phyloP scores from a whole-genome alignment of 2,888 invertebrate genomes.

The Allacma fusca region DNA sequence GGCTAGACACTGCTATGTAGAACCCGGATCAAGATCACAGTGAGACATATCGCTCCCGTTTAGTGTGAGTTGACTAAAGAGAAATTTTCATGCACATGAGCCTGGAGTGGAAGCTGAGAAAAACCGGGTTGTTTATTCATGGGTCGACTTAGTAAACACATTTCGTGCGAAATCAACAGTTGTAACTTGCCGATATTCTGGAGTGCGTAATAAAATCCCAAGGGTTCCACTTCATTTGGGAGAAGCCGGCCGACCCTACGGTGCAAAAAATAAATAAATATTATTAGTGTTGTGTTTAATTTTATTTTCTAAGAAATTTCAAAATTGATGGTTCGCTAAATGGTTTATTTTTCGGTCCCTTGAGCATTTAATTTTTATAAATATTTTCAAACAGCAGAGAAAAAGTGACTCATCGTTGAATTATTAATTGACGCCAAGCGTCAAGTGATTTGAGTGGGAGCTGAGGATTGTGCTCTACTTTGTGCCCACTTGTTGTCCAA shows the following conservation, averaged over 20 bases:
- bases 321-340: too few relatives aligned
- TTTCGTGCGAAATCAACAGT: slow-evolving; percentile 30
- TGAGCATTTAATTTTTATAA: too few relatives aligned
- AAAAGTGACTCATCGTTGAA: too few relatives aligned
- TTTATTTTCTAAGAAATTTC: not conserved
- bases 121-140: slow-evolving; percentile 30
- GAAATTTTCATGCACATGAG: slow-evolving; percentile 22
- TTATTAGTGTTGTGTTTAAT: not conserved
- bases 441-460: too few relatives aligned
- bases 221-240: slow-evolving; percentile 5
- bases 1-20: not conserved
- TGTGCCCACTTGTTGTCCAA: too few relatives aligned
- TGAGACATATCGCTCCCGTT: not conserved
- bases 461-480: not conserved
- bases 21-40: not conserved
- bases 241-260: not conserved
- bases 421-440: too few relatives aligned
- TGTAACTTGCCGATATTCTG: slow-evolving; percentile 17
- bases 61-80: not conserved
- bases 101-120: slow-evolving; percentile 1
- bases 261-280: not conserved
- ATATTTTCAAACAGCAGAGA: too few relatives aligned
- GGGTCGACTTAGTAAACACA: slow-evolving; percentile 23
- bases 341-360: too few relatives aligned
- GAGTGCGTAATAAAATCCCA: slow-evolving; percentile 24